Base-by-base conservation (phyloP, 1,140 invertebrate species). In the Drosophila pachea region DNA sequence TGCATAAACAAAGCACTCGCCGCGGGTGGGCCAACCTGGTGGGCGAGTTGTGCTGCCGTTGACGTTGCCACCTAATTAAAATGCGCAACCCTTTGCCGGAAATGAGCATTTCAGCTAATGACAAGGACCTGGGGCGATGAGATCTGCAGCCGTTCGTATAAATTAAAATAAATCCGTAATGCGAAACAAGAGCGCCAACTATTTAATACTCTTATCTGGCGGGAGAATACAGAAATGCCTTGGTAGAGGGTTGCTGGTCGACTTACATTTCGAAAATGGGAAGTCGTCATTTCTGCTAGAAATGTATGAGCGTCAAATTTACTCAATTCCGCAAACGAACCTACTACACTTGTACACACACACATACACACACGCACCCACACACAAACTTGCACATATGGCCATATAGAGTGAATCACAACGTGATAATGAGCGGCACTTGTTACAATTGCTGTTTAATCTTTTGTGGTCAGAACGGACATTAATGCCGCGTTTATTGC, bases 71-170 rank as follows among this genome's bases (percentile, higher is more conserved):
- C 59, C 74, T 86, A 81, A 86, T 86, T 86, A 86, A 86, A 86
- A 86, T 86, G 76, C 81, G 76, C 81, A 86, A 86, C 81, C 81
- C 81, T 86, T 84, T 84, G 64, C 73, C 82, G 81, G 81, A 86
- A 86, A 86, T 86, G 82, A 81, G 82, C 76, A 76, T 86, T 86
- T 75, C 69, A 72, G 76, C 71, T 86, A 86, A 86, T 86, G 81
- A 86, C 81, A 79, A 63, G 43, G 64, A 52, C 65, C 49, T 22
- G 45, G 48, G 56, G 52, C 38, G n/a, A 52, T 14, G 43, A 65
- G 69, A 71, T 84, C 79, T 75, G 60, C 60, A 71, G 50, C 59
- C 78, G 49, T 72, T 68, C 65, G 56, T 69, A 68, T 62, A 68
- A 70, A 68, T 72, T 79, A 56, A 66, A 84, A 84, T 76, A 83